Conservation (phyloP, 2,797 vertebrate genomes). For the Oreochromis mossambicus region DNA sequence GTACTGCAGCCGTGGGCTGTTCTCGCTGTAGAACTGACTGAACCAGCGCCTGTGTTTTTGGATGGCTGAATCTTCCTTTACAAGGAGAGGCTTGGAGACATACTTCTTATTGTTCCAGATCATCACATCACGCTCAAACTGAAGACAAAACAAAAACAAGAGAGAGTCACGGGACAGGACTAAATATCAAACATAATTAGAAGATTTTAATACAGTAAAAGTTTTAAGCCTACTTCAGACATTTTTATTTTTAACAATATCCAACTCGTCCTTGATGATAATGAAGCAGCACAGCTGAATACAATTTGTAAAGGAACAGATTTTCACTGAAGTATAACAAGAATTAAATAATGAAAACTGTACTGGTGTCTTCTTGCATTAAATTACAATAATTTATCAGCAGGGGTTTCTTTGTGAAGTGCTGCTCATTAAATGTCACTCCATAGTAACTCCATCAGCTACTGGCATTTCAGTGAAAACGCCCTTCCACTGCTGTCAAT, state of each 20-base stretch:
- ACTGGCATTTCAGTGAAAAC: conserved; percentile 34
- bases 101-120: conserved; percentile 90
- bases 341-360: background rate
- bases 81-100: conserved; percentile 78
- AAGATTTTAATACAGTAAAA: background rate
- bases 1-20: conserved; percentile 65
- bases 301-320: background rate
- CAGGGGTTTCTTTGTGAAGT: background rate
- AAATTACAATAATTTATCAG: conserved; percentile 2
- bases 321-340: background rate
- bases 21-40: conserved; percentile 84
- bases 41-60: conserved; percentile 84
- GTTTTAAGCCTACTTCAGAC: background rate
- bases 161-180: background rate
- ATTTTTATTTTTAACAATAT: background rate
- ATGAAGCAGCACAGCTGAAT: background rate
- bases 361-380: background rate
- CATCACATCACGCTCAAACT: conserved; percentile 86
- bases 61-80: conserved; percentile 82
- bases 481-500: background rate
- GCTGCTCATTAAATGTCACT: conserved; percentile 40
- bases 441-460: conserved; percentile 10
- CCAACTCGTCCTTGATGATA: background rate
- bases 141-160: background rate
- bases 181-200: background rate